Evolutionary conservation across 2,888 invertebrate genomes (phyloP).

Genomic region (Allacma fusca): DNA sequence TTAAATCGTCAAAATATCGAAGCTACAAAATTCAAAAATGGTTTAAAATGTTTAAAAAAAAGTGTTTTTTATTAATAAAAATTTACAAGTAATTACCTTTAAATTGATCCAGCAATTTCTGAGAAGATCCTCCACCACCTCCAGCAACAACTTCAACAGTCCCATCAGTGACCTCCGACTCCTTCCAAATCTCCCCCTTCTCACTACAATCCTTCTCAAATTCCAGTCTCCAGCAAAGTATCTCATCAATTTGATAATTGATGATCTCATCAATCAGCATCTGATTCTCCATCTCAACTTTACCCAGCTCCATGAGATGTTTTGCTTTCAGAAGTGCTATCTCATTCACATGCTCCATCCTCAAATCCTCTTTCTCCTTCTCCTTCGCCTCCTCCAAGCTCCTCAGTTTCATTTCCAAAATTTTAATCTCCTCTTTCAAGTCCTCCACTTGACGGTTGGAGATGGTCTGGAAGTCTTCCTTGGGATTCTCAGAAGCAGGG

Average conservation of each 20-base stretch:
- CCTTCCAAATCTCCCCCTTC: too few species aligned
- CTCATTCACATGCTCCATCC: neutral
- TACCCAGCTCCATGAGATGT: neutral
- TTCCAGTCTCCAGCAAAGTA: slow-evolving; percentile 20
- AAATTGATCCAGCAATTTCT: too few species aligned
- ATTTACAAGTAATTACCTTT: too few species aligned
- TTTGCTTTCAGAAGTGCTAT: neutral
- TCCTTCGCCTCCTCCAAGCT: neutral
- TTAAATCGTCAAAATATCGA: too few species aligned
- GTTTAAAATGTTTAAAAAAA: too few species aligned
- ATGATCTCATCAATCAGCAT: slow-evolving; percentile 26
- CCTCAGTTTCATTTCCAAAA: neutral
- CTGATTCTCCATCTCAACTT: slow-evolving; percentile 17
- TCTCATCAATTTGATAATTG: slow-evolving; percentile 16
- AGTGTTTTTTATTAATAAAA: too few species aligned
- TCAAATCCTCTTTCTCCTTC: neutral
- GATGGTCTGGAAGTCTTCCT: neutral
- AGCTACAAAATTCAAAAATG: too few species aligned
- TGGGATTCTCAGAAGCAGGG: neutral
- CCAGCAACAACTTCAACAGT: too few species aligned
- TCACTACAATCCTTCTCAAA: too few species aligned
- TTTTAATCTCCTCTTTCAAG: too few species aligned
- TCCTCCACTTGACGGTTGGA: neutral
- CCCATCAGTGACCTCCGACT: too few species aligned
- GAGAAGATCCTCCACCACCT: too few species aligned